Evolutionary conservation across 2,113 vertebrate genomes (phyloP).

Genomic region (Ptilonorhynchus violaceus): DNA sequence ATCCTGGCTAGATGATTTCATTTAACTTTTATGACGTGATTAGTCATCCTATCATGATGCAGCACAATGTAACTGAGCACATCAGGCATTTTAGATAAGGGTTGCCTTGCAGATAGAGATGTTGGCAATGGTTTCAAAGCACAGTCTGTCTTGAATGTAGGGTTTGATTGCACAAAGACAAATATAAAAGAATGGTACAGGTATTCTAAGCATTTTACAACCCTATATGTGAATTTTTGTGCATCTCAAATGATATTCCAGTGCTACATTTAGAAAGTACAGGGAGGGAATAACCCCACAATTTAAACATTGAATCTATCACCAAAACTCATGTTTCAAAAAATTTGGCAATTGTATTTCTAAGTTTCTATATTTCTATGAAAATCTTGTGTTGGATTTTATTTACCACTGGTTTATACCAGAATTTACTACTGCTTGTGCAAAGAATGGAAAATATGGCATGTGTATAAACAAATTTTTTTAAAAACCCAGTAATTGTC

Average conservation of each 20-base stretch:
- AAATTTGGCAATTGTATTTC: background rate
- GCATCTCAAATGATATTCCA: background rate
- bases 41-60: conserved; percentile 37
- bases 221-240: background rate
- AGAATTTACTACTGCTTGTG: background rate
- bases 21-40: conserved; percentile 50
- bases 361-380: background rate
- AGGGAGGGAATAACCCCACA: fast-evolving
- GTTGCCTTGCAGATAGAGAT: background rate
- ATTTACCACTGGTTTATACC: background rate
- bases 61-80: conserved; percentile 10
- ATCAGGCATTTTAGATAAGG: conserved; percentile 24
- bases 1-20: conserved; percentile 28
- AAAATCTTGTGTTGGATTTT: background rate
- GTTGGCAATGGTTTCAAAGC: background rate
- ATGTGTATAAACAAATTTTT: background rate
- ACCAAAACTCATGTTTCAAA: background rate
- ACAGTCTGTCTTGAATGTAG: background rate
- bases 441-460: background rate
- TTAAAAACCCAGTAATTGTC: fast-evolving
- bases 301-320: background rate
- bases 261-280: background rate
- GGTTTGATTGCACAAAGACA: background rate
- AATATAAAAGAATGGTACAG: background rate
- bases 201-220: background rate